phyloP scores from a whole-genome alignment of 2,888 invertebrate species.

The Nephrotoma flavescens region DNA sequence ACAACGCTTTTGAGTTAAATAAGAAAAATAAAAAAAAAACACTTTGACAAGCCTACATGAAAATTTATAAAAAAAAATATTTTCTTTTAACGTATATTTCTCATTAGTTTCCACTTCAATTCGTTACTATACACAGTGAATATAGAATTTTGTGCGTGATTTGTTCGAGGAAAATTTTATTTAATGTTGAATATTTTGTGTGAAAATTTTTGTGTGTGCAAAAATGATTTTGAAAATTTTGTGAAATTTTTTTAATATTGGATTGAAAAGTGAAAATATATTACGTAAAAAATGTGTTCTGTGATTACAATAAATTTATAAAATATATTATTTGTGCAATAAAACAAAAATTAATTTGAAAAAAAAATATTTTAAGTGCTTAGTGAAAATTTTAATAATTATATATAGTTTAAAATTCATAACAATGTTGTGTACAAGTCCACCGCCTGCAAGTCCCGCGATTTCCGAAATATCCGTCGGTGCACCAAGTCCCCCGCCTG shows the following conservation, averaged over 20 bases:
- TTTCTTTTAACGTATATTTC: not conserved
- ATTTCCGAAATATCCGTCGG: slow-evolving; percentile 33
- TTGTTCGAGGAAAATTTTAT: not conserved
- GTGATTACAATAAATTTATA: not conserved
- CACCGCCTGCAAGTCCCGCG: slow-evolving; percentile 32
- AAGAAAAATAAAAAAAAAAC: not conserved
- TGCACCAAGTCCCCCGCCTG: slow-evolving; percentile 26
- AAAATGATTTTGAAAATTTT: not conserved
- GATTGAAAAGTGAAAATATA: not conserved
- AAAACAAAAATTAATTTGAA: not conserved
- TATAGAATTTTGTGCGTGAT: not conserved
- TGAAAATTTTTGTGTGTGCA: not conserved
- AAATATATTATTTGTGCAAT: not conserved
- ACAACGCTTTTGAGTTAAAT: not conserved
- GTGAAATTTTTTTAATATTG: not conserved
- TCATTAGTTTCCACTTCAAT: not conserved
- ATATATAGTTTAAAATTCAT: not conserved
- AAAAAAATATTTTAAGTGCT: not conserved
- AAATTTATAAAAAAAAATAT: not conserved
- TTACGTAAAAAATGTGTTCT: not conserved
- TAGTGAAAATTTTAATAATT: not conserved
- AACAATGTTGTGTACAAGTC: slow-evolving; percentile 29
- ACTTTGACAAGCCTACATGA: not conserved
- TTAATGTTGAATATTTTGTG: not conserved
- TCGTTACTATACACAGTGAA: not conserved